phyloP scores from a whole-genome alignment of 2,113 vertebrate species.

The Gymnarchus niloticus region DNA sequence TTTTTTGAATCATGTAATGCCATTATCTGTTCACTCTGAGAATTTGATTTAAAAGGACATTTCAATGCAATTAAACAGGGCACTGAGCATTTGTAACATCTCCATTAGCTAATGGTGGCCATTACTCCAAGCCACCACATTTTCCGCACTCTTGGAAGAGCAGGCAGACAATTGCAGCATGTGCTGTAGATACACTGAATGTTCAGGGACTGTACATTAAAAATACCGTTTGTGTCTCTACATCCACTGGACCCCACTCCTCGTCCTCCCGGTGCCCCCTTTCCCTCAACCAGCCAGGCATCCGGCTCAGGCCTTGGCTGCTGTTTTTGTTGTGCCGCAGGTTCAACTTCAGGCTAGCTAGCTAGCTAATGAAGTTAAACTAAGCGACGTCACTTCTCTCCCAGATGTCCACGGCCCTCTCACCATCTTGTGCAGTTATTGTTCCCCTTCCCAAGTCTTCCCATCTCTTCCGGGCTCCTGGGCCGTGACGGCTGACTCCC shows the following conservation, averaged over 20 bases:
- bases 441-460: background rate
- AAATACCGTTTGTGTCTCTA: background rate
- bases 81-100: conserved; percentile 55
- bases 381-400: conserved; percentile 39
- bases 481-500: background rate
- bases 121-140: conserved; percentile 55
- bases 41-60: conserved; percentile 62
- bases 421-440: background rate
- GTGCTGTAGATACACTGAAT: conserved; percentile 37
- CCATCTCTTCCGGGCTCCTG: background rate
- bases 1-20: conserved; percentile 31
- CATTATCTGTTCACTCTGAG: conserved; percentile 51
- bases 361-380: conserved; percentile 54
- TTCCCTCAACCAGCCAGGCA: conserved; percentile 6
- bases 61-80: conserved; percentile 61
- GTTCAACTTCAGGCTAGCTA: conserved; percentile 52
- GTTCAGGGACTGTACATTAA: conserved; percentile 27
- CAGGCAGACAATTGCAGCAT: conserved; percentile 38
- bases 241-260: conserved; percentile 16
- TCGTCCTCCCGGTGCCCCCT: background rate
- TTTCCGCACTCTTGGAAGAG: conserved; percentile 40
- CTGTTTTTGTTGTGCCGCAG: conserved; percentile 46
- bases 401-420: conserved; percentile 11
- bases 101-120: conserved; percentile 61
- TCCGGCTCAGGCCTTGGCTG: conserved; percentile 41